Conservation (phyloP, 2,888 invertebrate species). For the Cephus spinipes region DNA sequence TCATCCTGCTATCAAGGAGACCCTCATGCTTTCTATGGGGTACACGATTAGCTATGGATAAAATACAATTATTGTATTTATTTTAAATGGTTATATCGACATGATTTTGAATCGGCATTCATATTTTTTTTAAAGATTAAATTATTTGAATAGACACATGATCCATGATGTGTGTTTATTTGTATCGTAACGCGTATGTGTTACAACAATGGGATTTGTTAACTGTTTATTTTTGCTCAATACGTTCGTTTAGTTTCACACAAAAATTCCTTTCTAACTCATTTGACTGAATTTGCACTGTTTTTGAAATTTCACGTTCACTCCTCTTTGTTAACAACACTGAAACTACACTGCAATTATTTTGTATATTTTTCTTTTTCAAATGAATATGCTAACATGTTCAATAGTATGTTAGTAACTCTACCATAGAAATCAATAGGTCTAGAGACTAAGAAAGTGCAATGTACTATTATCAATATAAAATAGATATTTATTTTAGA, state of each 20-base stretch:
- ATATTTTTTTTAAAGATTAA: neutral
- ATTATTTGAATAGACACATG: neutral
- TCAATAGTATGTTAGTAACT: neutral
- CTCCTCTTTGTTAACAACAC: neutral
- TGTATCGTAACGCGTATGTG: neutral
- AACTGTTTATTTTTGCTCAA: neutral
- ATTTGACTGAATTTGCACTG: neutral
- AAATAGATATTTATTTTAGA: neutral
- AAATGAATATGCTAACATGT: neutral
- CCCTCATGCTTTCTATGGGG: conserved; percentile 88
- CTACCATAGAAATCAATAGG: neutral
- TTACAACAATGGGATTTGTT: neutral
- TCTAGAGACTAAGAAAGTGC: neutral
- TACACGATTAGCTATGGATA: conserved; percentile 88
- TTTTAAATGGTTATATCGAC: neutral
- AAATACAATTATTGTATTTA: conserved; percentile 18
- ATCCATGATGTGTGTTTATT: neutral
- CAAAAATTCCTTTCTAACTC: neutral
- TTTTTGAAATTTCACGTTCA: neutral
- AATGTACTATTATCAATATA: neutral
- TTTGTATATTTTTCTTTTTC: neutral
- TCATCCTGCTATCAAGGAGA: conserved; percentile 87
- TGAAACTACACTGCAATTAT: neutral
- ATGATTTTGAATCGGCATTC: neutral
- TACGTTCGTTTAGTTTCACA: neutral